phyloP scores from a whole-genome alignment of 2,113 vertebrate genomes.

The Pomatostomus ruficeps region DNA sequence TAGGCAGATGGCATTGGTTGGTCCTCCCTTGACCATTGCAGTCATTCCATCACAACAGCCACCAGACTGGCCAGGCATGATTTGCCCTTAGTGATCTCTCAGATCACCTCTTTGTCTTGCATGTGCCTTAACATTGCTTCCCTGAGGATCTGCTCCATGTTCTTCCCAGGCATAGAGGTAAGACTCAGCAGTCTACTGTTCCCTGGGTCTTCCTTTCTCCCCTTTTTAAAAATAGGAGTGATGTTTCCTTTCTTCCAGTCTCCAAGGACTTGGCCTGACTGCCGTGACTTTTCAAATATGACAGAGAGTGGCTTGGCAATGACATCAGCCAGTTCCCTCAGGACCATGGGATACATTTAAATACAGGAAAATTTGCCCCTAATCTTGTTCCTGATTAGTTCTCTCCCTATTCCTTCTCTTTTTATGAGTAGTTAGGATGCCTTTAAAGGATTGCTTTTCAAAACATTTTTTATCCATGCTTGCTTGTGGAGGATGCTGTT shows the following conservation, averaged over 20 bases:
- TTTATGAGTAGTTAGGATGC: background rate
- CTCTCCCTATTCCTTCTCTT: background rate
- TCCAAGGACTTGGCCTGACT: background rate
- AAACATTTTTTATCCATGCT: background rate
- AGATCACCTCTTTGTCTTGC: background rate
- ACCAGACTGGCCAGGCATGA: background rate
- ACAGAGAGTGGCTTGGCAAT: background rate
- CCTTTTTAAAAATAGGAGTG: background rate
- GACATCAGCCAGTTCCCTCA: background rate
- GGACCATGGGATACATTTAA: background rate
- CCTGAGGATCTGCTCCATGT: background rate
- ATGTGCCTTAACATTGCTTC: background rate
- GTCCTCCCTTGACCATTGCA: background rate
- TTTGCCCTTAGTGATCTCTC: no score
- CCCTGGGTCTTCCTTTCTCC: background rate
- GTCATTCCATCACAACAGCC: background rate
- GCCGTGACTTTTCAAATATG: background rate
- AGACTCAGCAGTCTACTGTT: background rate
- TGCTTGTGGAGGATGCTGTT: background rate
- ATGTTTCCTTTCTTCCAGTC: background rate
- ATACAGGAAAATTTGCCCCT: background rate
- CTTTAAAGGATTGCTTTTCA: background rate
- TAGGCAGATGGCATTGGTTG: background rate
- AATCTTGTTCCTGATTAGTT: background rate
- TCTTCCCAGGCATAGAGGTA: background rate